A percentile compares a stretch with the other conserved stretches of the same genome.
These are phyloP conservation scores for Fukomys damarensis DNA, from an alignment of 2,113 vertebrate genomes.

Conservation along the genomic window DNA sequence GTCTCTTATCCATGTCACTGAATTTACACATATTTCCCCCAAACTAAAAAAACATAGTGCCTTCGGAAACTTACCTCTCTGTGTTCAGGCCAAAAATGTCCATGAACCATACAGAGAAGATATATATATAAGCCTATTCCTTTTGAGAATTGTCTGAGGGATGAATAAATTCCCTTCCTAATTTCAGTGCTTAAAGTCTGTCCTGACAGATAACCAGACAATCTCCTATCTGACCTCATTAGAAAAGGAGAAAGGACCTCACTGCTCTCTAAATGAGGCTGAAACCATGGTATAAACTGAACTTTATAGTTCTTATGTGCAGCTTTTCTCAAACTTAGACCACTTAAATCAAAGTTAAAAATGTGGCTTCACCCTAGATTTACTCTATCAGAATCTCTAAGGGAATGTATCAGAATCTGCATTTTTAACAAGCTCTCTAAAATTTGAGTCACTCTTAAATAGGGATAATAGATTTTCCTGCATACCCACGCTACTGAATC, in stretches of 20 bases:
- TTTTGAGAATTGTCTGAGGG: neutral
- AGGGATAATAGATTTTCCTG: neutral
- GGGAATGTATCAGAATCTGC: neutral
- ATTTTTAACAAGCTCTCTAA: neutral
- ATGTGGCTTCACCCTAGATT: neutral
- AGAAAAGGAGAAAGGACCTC: neutral
- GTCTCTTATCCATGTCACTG: neutral
- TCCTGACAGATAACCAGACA: neutral
- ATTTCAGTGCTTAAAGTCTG: neutral
- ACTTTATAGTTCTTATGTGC: neutral
- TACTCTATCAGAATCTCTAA: neutral
- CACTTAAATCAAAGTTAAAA: conserved; percentile 13
- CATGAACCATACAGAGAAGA: neutral
- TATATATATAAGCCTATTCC: neutral
- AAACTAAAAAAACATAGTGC: neutral
- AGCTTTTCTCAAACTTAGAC: neutral
- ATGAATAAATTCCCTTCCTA: conserved; percentile 30
- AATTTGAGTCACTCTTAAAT: neutral
- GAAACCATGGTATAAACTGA: neutral
- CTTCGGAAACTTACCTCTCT: neutral
- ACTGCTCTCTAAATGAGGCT: neutral
- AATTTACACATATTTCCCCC: neutral
- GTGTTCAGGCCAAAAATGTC: neutral
- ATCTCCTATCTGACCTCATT: neutral
- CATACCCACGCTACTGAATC: neutral